phyloP scores from a whole-genome alignment of 1,140 invertebrate genomes.

The Rhopalosiphum maidis region DNA sequence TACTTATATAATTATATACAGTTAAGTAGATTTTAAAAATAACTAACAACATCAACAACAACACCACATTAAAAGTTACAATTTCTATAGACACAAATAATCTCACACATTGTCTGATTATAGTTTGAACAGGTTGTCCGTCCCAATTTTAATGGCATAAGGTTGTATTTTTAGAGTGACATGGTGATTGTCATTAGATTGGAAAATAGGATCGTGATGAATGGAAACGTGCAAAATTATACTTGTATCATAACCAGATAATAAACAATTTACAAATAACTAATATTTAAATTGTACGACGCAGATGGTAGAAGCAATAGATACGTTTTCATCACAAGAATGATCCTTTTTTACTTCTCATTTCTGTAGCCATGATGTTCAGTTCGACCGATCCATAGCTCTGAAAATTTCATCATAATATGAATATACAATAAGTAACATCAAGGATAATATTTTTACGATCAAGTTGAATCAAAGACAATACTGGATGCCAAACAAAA shows the following conservation, averaged over 20 bases:
- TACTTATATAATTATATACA: conserved; percentile 18
- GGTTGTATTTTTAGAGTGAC: not conserved
- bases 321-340: not conserved
- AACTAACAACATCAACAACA: conserved; percentile 11
- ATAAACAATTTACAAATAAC: not conserved
- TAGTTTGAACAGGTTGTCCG: not conserved
- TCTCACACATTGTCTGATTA: not conserved
- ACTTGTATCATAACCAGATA: not conserved
- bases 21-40: not conserved
- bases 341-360: not conserved
- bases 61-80: conserved; percentile 11
- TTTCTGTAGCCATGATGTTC: conserved; percentile 22
- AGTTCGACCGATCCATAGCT: conserved; percentile 54
- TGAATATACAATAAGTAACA: not conserved
- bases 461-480: not conserved
- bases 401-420: conserved; percentile 21
- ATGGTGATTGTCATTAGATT: conserved; percentile 5
- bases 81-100: not conserved
- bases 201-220: not conserved
- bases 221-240: not conserved
- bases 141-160: not conserved
- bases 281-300: not conserved
- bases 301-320: not conserved
- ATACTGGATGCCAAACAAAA: not conserved
- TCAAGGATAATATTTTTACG: not conserved